phyloP scores from a whole-genome alignment of 2,888 invertebrate species.

The Caenorhabditis uteleia region DNA sequence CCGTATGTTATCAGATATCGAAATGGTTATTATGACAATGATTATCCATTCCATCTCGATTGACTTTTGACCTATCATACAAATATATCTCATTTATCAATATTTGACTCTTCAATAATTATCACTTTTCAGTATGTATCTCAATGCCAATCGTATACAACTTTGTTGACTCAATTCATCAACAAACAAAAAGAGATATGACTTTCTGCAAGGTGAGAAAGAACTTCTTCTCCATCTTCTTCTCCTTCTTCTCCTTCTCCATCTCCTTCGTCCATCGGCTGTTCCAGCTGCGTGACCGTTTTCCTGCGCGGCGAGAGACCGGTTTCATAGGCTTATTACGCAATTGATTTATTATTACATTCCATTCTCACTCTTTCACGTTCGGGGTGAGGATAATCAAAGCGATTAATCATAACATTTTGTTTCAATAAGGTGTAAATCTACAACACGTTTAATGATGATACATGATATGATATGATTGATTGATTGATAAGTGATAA shows the following conservation, averaged over 20 bases:
- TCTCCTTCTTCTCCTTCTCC: slow-evolving; percentile 7
- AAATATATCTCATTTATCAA: too few relatives aligned
- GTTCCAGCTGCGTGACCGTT: slow-evolving; percentile 4
- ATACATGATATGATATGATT: neutral
- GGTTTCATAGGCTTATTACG: too few relatives aligned
- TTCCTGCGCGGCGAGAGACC: slow-evolving; percentile 2
- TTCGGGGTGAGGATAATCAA: too few relatives aligned
- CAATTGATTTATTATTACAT: too few relatives aligned
- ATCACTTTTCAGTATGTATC: slow-evolving; percentile 58
- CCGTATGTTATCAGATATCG: too few relatives aligned
- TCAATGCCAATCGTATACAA: slow-evolving; percentile 69
- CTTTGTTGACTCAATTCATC: slow-evolving; percentile 68
- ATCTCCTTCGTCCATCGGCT: neutral
- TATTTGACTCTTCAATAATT: neutral
- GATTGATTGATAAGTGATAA: too few relatives aligned
- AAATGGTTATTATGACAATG: too few relatives aligned
- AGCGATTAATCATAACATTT: too few relatives aligned
- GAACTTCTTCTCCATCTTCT: slow-evolving; percentile 6
- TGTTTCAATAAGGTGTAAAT: neutral
- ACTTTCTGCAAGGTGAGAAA: slow-evolving; percentile 66
- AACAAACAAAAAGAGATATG: slow-evolving; percentile 67
- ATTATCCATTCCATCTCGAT: too few relatives aligned
- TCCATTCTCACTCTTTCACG: too few relatives aligned
- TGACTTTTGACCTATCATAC: too few relatives aligned
- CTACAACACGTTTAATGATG: neutral